Percentiles rank a stretch among this genome's conserved stretches.
Conservation (phyloP, 2,888 invertebrate genomes). For the Macrosiphum euphorbiae region DNA sequence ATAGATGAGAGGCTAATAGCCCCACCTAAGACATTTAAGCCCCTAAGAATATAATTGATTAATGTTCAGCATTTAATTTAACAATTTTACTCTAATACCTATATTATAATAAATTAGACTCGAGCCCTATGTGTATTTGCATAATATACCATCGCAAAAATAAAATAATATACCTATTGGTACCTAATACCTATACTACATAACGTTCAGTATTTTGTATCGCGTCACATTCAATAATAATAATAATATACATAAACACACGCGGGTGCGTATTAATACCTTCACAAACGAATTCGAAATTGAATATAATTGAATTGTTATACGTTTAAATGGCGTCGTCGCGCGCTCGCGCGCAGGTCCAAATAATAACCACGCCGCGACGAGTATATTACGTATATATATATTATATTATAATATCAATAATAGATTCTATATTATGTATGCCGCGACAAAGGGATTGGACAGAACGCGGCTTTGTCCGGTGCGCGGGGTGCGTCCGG, state of each 20-base stretch:
- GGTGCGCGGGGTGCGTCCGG: background rate
- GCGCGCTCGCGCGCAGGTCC: background rate
- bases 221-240: background rate
- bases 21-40: background rate
- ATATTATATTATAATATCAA: background rate
- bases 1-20: background rate
- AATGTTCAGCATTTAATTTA: background rate
- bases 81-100: background rate
- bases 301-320: conserved; percentile 50
- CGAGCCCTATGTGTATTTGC: background rate
- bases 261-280: background rate
- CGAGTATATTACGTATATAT: background rate
- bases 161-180: too few species aligned
- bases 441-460: conserved; percentile 35
- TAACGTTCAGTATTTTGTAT: too few species aligned
- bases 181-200: too few species aligned
- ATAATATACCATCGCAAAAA: too few species aligned
- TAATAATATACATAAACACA: background rate
- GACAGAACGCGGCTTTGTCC: background rate
- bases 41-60: background rate
- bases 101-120: background rate
- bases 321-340: conserved; percentile 17
- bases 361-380: background rate
- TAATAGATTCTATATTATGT: background rate
- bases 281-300: conserved; percentile 36